phyloP scores from a whole-genome alignment of 2,797 vertebrate genomes.

The Iguana delicatissima region DNA sequence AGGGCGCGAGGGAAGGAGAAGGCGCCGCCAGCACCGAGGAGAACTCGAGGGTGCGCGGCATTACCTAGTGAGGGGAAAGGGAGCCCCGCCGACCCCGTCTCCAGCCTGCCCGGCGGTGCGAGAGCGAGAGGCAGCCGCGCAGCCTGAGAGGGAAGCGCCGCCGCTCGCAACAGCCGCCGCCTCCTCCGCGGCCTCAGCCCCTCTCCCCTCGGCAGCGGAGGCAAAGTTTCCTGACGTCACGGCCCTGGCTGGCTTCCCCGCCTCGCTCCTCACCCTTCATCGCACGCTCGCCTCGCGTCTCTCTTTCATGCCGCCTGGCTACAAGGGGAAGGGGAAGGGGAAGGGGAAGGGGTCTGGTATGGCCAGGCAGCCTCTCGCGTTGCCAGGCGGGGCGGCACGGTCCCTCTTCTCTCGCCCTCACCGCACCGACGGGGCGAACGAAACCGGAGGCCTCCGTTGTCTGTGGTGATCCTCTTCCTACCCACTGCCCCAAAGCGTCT shows the following conservation, averaged over 20 bases:
- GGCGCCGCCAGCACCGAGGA: too few relatives aligned
- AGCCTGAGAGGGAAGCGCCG: background rate
- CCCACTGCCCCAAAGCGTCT: too few relatives aligned
- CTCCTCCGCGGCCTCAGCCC: too few relatives aligned
- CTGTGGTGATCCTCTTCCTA: background rate
- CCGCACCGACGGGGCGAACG: too few relatives aligned
- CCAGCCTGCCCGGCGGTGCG: background rate
- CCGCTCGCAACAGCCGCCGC: background rate
- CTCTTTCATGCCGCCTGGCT: too few relatives aligned
- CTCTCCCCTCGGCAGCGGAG: background rate
- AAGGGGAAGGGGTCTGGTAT: too few relatives aligned
- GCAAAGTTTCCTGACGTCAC: constrained; percentile 70
- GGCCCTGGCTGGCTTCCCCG: constrained; percentile 46
- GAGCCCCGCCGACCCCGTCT: background rate
- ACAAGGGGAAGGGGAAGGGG: too few relatives aligned
- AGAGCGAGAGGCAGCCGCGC: background rate
- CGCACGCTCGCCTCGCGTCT: background rate
- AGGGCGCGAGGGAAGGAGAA: too few relatives aligned
- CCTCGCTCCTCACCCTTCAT: constrained; percentile 40
- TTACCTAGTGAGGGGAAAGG: background rate
- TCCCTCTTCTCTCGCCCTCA: too few relatives aligned
- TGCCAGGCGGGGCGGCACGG: too few relatives aligned
- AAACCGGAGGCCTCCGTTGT: background rate
- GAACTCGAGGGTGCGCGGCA: too few relatives aligned
- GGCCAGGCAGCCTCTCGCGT: too few relatives aligned